Evolutionary conservation across 2,888 invertebrate genomes (phyloP).

Genomic region (Meteorus colon): DNA sequence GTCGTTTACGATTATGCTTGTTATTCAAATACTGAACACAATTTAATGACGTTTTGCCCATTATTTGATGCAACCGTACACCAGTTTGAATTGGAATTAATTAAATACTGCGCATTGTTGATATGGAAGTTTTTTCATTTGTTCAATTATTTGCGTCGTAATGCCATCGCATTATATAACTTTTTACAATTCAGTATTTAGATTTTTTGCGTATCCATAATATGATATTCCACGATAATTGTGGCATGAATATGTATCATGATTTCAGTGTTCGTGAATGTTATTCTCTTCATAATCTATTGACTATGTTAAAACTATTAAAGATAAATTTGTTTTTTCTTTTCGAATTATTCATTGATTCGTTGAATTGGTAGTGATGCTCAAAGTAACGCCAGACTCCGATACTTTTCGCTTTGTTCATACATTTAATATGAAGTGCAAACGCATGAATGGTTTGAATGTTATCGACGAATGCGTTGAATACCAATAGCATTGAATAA

Average conservation of each 20-base stretch:
- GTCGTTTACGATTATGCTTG: not conserved
- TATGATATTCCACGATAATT: no score
- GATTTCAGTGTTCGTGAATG: no score
- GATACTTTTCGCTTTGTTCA: not conserved
- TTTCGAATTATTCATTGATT: no score
- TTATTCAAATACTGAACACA: not conserved
- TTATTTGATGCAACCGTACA: not conserved
- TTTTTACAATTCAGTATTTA: no score
- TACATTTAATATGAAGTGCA: slow-evolving; percentile 2
- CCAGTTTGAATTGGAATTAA: slow-evolving; percentile 2
- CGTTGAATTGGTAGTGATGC: not conserved
- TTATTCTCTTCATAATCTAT: no score
- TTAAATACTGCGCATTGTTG: not conserved
- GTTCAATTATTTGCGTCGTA: no score
- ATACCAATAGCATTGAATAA: slow-evolving; percentile 42
- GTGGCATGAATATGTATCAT: no score
- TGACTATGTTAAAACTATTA: no score
- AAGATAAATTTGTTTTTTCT: not conserved
- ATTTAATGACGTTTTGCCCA: not conserved
- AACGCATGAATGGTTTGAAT: not conserved
- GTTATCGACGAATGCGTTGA: slow-evolving; percentile 14
- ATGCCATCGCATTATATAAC: no score
- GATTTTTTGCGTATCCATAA: no score
- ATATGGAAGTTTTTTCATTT: no score
- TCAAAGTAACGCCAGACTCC: no score